Conservation (phyloP, 2,797 vertebrate species). For the Acanthopagrus latus region DNA sequence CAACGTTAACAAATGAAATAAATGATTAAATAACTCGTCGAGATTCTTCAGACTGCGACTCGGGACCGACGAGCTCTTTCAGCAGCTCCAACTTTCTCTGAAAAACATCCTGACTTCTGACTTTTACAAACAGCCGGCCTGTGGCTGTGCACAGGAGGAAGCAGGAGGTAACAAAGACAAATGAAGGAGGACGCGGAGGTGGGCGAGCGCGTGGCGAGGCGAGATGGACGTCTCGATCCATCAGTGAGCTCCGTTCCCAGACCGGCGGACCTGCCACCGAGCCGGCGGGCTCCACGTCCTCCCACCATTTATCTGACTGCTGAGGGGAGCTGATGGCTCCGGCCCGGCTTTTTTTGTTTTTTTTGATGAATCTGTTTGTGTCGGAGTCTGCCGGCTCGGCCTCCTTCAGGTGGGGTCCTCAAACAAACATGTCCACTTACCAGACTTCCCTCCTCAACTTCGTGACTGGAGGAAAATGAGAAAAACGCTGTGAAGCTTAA, state of each 20-base stretch:
- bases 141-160: constrained; percentile 39
- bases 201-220: constrained; percentile 22
- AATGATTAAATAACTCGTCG: neutral
- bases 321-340: constrained; percentile 15
- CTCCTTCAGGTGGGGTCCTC: constrained; percentile 55
- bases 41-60: neutral
- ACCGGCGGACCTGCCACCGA: constrained; percentile 24
- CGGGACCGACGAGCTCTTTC: neutral
- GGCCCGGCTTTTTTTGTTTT: neutral
- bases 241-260: constrained; percentile 65
- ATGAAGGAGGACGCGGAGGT: constrained; percentile 46
- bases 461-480: constrained; percentile 52
- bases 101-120: constrained; percentile 19
- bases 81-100: constrained; percentile 14
- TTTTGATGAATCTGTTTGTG: constrained; percentile 74
- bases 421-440: constrained; percentile 74
- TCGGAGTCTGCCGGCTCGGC: constrained; percentile 75
- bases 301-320: constrained; percentile 57
- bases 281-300: constrained; percentile 38
- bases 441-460: constrained; percentile 43
- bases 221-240: constrained; percentile 63
- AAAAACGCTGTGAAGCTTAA: constrained; percentile 54
- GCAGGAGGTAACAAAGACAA: constrained; percentile 62
- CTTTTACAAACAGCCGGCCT: constrained; percentile 55
- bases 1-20: neutral